Conservation (phyloP, 2,888 invertebrate genomes). For the Hirtodrosophila duncani region DNA sequence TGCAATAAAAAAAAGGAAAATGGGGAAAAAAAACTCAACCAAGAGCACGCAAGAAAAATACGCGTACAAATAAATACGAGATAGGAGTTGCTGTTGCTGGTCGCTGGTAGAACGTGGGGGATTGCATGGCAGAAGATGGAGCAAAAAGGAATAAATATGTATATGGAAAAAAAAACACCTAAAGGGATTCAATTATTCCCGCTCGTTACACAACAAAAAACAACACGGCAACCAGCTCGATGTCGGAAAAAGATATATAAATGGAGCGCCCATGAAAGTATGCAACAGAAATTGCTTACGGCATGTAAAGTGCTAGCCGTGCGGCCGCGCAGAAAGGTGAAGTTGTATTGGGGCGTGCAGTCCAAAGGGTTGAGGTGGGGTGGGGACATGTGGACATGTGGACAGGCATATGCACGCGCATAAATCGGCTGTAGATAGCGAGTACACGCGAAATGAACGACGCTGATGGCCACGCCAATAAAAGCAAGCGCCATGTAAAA, state of each 20-base stretch:
- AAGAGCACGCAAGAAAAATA: constrained; percentile 54
- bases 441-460: constrained; percentile 29
- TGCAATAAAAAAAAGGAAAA: constrained; percentile 53
- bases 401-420: constrained; percentile 55
- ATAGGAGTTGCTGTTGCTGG: neutral
- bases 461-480: constrained; percentile 37
- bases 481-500: constrained; percentile 67
- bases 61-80: constrained; percentile 36
- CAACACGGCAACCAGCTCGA: constrained; percentile 24
- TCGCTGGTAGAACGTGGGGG: neutral
- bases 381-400: no score
- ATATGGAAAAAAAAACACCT: constrained; percentile 72
- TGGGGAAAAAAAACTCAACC: constrained; percentile 23
- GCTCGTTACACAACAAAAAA: constrained; percentile 68
- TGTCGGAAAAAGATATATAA: constrained; percentile 41
- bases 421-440: constrained; percentile 64
- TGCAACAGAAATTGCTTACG: constrained; percentile 69
- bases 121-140: constrained; percentile 27
- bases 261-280: constrained; percentile 63
- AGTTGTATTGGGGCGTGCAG: neutral
- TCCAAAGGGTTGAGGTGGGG: neutral
- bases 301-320: constrained; percentile 61
- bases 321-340: neutral
- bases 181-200: constrained; percentile 73
- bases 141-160: constrained; percentile 51